Percentiles rank a stretch among this genome's conserved stretches.
Conservation (phyloP, 1,140 invertebrate species). For the Drosophila santomea region DNA sequence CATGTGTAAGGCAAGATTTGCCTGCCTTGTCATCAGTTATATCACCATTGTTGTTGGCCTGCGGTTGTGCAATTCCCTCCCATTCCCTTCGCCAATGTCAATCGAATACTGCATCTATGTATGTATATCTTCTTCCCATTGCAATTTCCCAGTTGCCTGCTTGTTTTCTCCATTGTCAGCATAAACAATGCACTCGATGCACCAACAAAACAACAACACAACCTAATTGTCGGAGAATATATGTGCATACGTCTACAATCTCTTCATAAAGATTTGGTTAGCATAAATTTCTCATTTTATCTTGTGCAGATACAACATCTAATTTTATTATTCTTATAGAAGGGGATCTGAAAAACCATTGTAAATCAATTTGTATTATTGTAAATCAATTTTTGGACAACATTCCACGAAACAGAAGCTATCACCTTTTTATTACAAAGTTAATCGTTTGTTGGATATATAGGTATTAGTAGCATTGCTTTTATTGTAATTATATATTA, state of each 20-base stretch:
- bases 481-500: not conserved
- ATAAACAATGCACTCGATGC: conserved; percentile 10
- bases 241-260: not conserved
- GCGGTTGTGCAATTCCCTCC: conserved; percentile 29
- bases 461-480: too few species aligned
- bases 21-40: not conserved
- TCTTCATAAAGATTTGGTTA: too few species aligned
- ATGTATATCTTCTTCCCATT: conserved; percentile 1
- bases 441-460: too few species aligned
- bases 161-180: conserved; percentile 26
- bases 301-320: too few species aligned
- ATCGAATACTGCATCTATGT: conserved; percentile 7
- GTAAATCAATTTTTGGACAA: not conserved
- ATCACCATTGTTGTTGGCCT: conserved; percentile 5
- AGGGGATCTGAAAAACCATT: too few species aligned
- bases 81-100: conserved; percentile 25
- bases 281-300: too few species aligned
- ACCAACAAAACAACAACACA: conserved; percentile 15
- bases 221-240: not conserved
- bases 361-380: too few species aligned
- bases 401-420: too few species aligned
- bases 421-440: too few species aligned
- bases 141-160: conserved; percentile 9
- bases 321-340: not conserved
- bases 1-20: not conserved